Percentiles rank a stretch among this genome's conserved stretches.
Conservation (phyloP, 2,888 invertebrate genomes). For the Allolobophora icterica region DNA sequence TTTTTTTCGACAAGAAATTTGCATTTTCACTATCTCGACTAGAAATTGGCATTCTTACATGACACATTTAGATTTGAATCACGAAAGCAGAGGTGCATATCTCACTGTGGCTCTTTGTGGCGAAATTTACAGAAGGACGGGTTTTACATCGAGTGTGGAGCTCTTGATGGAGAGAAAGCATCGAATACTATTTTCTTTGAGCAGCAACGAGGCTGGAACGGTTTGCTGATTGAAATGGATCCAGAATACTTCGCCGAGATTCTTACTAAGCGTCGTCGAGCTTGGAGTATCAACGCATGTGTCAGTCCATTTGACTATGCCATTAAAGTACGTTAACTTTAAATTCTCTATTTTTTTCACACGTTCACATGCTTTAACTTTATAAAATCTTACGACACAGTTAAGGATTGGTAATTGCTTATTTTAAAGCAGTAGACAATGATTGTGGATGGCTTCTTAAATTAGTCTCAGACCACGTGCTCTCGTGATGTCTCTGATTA, state of each 20-base stretch:
- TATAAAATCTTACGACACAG: too few relatives aligned
- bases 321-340: conserved; percentile 24
- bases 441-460: too few relatives aligned
- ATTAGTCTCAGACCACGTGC: too few relatives aligned
- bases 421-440: too few relatives aligned
- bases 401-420: too few relatives aligned
- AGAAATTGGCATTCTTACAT: too few relatives aligned
- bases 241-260: background rate
- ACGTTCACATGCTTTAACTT: too few relatives aligned
- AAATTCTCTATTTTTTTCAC: background rate
- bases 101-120: background rate
- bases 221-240: conserved; percentile 17
- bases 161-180: conserved; percentile 9
- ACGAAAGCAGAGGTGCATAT: too few relatives aligned
- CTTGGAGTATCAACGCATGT: background rate
- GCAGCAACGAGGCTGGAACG: conserved; percentile 2
- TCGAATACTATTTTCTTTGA: conserved; percentile 17
- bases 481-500: too few relatives aligned
- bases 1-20: too few relatives aligned
- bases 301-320: conserved; percentile 39
- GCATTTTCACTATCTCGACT: too few relatives aligned
- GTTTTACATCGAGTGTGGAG: conserved; percentile 17
- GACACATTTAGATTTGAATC: too few relatives aligned
- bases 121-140: conserved; percentile 37
- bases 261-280: background rate